These are phyloP conservation scores for Lysandra bellargus DNA, from an alignment of 2,888 invertebrate species.

Conservation along the genomic window DNA sequence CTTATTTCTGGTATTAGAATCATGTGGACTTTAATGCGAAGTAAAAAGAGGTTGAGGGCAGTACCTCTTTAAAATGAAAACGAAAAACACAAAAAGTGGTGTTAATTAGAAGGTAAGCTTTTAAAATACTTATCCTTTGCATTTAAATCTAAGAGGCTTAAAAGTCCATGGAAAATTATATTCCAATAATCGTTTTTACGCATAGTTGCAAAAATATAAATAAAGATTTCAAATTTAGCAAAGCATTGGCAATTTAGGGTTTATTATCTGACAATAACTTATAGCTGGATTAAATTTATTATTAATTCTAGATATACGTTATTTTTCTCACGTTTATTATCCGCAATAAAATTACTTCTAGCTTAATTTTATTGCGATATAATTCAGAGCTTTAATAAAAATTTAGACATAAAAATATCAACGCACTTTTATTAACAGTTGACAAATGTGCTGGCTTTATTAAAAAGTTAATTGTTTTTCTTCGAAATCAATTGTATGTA, in stretches of 20 bases:
- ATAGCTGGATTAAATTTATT: background rate
- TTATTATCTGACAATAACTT: conserved; percentile 12
- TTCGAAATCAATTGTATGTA: background rate
- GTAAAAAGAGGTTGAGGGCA: background rate
- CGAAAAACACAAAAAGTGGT: no score
- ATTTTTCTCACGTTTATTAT: conserved; percentile 28
- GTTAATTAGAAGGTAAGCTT: background rate
- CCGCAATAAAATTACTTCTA: conserved; percentile 24
- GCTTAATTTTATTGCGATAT: conserved; percentile 30
- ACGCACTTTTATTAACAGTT: conserved; percentile 26
- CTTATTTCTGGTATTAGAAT: conserved; percentile 38
- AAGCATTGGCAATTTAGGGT: background rate
- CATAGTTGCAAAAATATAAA: no score
- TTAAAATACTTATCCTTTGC: background rate
- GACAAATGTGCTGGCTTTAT: conserved; percentile 13
- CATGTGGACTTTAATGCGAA: conserved; percentile 31
- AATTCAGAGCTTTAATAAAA: conserved; percentile 30
- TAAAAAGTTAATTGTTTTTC: conserved; percentile 13
- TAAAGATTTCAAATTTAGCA: background rate
- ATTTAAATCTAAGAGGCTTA: no score
- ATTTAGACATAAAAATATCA: conserved; percentile 24
- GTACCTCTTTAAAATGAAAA: background rate
- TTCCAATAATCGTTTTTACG: no score
- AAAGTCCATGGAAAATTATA: no score
- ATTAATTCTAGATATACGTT: conserved; percentile 4